Conservation (phyloP, 2,113 vertebrate species). For the Centropus unirufus region DNA sequence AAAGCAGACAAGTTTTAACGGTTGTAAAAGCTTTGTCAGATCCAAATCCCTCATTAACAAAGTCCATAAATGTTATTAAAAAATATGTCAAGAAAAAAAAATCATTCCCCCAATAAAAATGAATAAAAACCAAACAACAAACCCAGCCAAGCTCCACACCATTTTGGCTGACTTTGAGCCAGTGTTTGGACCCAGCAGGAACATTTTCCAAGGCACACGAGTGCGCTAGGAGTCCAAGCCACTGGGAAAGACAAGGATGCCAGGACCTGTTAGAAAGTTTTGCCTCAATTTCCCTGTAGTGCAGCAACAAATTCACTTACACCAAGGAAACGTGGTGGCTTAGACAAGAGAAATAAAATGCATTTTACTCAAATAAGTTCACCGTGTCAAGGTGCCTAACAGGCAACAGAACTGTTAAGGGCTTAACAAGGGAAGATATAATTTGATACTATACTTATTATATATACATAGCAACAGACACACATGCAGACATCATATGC, state of each 20-base stretch:
- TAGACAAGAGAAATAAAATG: neutral
- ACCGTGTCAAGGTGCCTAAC: neutral
- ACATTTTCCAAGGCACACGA: accelerated
- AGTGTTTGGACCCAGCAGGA: neutral
- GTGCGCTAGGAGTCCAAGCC: accelerated
- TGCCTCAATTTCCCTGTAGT: accelerated
- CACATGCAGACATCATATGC: accelerated
- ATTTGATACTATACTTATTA: neutral
- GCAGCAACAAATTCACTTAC: neutral
- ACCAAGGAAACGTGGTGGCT: neutral
- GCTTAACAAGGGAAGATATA: neutral
- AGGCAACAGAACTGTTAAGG: neutral
- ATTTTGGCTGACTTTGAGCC: neutral
- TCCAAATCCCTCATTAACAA: neutral
- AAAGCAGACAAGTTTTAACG: neutral
- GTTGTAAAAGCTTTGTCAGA: neutral
- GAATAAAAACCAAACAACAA: neutral
- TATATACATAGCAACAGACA: neutral
- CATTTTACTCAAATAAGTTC: neutral
- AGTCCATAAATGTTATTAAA: accelerated
- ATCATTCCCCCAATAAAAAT: no score
- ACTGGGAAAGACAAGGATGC: neutral
- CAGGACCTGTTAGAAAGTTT: neutral
- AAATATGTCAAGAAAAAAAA: neutral
- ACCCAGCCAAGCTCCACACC: accelerated